Base-by-base conservation (phyloP, 2,888 invertebrate species). In the Parthenolecanium corni region DNA sequence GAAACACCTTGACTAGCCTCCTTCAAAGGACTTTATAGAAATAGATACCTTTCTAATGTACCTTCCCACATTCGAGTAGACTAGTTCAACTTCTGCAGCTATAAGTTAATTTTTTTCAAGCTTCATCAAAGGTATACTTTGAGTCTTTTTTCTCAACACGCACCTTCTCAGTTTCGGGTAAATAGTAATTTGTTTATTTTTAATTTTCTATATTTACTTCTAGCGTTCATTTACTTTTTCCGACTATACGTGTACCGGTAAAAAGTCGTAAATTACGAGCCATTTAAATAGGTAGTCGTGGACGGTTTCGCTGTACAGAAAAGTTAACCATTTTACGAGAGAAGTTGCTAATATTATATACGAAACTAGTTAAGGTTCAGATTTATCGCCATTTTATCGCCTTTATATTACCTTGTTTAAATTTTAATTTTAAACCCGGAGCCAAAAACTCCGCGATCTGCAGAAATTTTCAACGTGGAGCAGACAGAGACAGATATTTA, bases 371-470 rank as follows among this genome's bases (percentile, higher is more conserved):
- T 56, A 56, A 44, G 56, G 56, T 44, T 56, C 56, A 44, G 56
- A 56, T 56, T 56, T 56, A 56, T 56, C 56, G 56, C 42, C 56
- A 44, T 56, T 56, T 56, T 56, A 56, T 56, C 56, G 56, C 42
- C 42, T 56, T 56, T 56, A 56, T 56, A 56, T 56, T 56, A 56
- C 56, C 56, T 56, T 56, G 56, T 56, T 56, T 56, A 56, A 56
- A 38, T 56, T 56, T 56, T 56, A 44, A 56, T 56, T 56, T 56
- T 56, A 56, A 56, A 56, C 4, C 56, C 56, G 56, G 42, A 56
- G 56, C 56, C 56, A 56, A 56, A 56, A 12, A 23, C 16, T 5
- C 44, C 14, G 38, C 40, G 20, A 53, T n/a, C 40, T 38, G 31
- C 31, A 31, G 31, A 31, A 31, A 9, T 31, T 52, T 36, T 36